Conservation (phyloP, 2,888 invertebrate genomes). For the Drosophila ustulata region DNA sequence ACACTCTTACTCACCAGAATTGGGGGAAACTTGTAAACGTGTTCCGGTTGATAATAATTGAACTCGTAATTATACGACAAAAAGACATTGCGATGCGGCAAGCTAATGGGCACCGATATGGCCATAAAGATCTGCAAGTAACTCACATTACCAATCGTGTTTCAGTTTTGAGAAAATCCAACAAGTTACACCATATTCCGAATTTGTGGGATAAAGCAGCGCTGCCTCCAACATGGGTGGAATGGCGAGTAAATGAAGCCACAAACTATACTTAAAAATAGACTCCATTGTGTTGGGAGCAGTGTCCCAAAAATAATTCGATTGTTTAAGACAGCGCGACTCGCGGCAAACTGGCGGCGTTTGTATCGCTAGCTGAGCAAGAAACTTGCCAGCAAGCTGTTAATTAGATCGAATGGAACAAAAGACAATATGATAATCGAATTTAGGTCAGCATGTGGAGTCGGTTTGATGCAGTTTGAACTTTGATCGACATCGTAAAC, state of each 20-base stretch:
- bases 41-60: slow-evolving; percentile 88
- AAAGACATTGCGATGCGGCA: slow-evolving; percentile 89
- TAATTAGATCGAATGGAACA: slow-evolving; percentile 52
- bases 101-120: slow-evolving; percentile 89
- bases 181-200: slow-evolving; percentile 69
- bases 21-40: slow-evolving; percentile 75
- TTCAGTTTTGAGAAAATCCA: neutral
- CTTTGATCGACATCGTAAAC: slow-evolving; percentile 6
- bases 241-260: slow-evolving; percentile 14
- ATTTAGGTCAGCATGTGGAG: slow-evolving; percentile 33
- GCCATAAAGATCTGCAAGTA: slow-evolving; percentile 88
- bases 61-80: slow-evolving; percentile 91
- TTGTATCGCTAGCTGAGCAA: slow-evolving; percentile 5
- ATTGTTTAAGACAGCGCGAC: slow-evolving; percentile 28
- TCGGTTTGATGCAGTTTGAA: slow-evolving; percentile 59
- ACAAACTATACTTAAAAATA: neutral
- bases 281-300: slow-evolving; percentile 16
- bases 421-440: neutral
- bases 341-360: slow-evolving; percentile 30
- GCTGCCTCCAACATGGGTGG: slow-evolving; percentile 23
- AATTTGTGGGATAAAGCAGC: slow-evolving; percentile 66
- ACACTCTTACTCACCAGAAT: slow-evolving; percentile 64
- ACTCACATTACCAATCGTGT: neutral
- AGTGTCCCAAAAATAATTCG: neutral
- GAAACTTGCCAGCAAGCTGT: slow-evolving; percentile 63